Evolutionary conservation across 1,140 invertebrate genomes (phyloP), one percentile per base, ranked within the genome.

Genomic region (Bathynomus jamesi): DNA sequence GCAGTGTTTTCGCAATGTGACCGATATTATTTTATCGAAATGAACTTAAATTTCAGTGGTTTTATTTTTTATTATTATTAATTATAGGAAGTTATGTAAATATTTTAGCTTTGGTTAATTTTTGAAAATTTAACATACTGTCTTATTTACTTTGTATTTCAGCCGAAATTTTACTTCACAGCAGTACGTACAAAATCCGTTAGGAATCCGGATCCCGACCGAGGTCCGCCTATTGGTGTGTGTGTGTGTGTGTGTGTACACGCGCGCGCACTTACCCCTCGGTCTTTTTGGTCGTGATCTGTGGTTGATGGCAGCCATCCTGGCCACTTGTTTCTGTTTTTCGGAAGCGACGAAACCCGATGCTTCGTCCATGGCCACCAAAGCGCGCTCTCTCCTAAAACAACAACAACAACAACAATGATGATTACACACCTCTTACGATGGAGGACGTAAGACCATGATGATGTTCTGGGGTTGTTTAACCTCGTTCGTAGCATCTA

Each of bases 221-320:
- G 21, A 17, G 40, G 13, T 21, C 1, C 40, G 5, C 13, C 40
- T 46, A 61, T 61, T 53, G n/a, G n/a, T n/a, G n/a, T n/a, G n/a
- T n/a, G n/a, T n/a, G n/a, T n/a, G n/a, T n/a, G n/a, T n/a, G n/a
- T n/a, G n/a, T n/a, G n/a, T n/a, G n/a, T n/a, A n/a, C n/a, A n/a
- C n/a, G n/a, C n/a, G n/a, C n/a, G n/a, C 28, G 24, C 60, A 77
- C 83, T 80, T 81, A 87, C 86, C 85, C 79, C 85, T 83, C 68
- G 85, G 85, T 82, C 87, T 87, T 32, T 83, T 80, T 30, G 86
- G 86, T 69, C 85, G 86, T n/a, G 85, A 81, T 65, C 80, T 81
- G 76, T 85, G 84, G 67, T 84, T 83, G 60, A 81, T 82, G 2
- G 86, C 86, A 10, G 86, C 84, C 11, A 86, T 80, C 78, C 84